Evolutionary conservation across 2,888 invertebrate species (phyloP), one percentile per base, ranked within the genome.

Genomic region (Eueremaeus valkanovi): DNA sequence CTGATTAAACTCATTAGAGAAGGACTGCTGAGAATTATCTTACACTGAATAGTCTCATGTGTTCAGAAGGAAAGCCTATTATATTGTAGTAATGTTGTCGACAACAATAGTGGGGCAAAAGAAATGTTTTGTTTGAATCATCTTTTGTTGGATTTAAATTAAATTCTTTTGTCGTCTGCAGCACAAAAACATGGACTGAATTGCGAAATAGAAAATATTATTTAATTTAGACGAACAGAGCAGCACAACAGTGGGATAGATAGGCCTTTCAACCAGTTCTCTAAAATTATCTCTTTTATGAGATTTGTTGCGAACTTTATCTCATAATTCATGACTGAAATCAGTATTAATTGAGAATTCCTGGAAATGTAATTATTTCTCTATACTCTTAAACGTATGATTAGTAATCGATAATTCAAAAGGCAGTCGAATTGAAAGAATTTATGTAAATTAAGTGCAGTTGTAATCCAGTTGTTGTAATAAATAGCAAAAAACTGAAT

Each of bases 401-500:
- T 55, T 61, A 61, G 33, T 1, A 61, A 61, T 61, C 33, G 55
- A 55, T 55, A 55, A 27, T 24, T 55, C 24, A 21, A 55, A 27
- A 27, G 55, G 6, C 27, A 61, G 31, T 33, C 9, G 9, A 61
- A 33, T 61, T 61, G 9, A 6, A 68, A 68, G 40, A 40, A 40
- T 68, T 68, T 68, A 68, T 68, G 68, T 24, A 68, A 68, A 68
- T 68, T 16, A 61, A 61, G 31, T 31, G 16, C 31, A 61, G 33
- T 61, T 61, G n/a, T 31, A 61, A 61, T 55, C 9, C 33, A 63
- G 1, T 68, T 68, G 40, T 21, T 40, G 24, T 9, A 40, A 42
- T 42, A 70, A 70, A 70, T 70, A 45, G 70, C 16, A 31, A 68
- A 68, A 68, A 68, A 68, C 40, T 61, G 68, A 68, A 40, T 70